Conservation (phyloP, 2,113 vertebrate species). For the Malaclemys terrapin region DNA sequence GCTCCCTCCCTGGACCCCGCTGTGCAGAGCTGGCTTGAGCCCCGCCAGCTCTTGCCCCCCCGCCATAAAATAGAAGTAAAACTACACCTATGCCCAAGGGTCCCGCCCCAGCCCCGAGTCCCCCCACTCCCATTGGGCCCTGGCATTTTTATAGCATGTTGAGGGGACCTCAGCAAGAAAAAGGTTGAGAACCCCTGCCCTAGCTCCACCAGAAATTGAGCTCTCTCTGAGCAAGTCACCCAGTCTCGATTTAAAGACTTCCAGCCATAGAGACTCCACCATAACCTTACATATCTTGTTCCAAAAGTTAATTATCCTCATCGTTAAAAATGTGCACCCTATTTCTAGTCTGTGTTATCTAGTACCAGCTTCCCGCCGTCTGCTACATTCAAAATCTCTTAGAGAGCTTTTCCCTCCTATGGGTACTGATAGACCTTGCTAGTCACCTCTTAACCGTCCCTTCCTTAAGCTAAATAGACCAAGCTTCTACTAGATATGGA, state of each 20-base stretch:
- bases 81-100: too few relatives aligned
- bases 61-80: too few relatives aligned
- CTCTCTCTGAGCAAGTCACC: background rate
- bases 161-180: too few relatives aligned
- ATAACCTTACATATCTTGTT: background rate
- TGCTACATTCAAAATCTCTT: background rate
- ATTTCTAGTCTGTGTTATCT: accelerated
- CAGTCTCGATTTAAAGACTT: background rate
- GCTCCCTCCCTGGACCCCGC: too few relatives aligned
- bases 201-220: background rate
- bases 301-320: background rate
- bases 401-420: background rate
- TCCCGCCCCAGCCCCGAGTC: too few relatives aligned
- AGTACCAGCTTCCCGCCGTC: background rate
- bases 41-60: too few relatives aligned
- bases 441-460: background rate
- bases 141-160: too few relatives aligned
- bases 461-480: background rate
- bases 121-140: too few relatives aligned
- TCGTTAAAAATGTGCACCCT: background rate
- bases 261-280: background rate
- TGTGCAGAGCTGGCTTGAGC: too few relatives aligned
- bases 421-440: background rate
- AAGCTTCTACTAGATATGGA: background rate
- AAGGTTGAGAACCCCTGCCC: too few relatives aligned